phyloP scores from a whole-genome alignment of 2,888 invertebrate genomes.

The Teleogryllus oceanicus region DNA sequence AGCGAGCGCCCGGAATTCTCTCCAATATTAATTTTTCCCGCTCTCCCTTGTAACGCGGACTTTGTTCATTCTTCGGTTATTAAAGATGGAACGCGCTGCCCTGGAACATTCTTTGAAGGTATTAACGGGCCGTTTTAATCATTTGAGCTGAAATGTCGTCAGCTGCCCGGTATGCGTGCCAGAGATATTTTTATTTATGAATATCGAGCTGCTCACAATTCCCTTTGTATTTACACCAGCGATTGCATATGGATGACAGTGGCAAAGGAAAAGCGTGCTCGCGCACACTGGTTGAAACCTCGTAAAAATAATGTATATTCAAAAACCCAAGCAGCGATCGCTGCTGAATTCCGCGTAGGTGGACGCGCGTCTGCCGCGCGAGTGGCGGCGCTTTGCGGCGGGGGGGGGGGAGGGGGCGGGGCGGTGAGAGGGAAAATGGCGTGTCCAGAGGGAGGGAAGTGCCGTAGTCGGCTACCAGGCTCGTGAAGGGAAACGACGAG shows the following conservation, averaged over 20 bases:
- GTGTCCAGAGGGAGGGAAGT: too few relatives aligned
- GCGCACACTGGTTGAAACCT: background rate
- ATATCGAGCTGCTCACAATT: background rate
- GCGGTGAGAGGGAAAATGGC: too few relatives aligned
- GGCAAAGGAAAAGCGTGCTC: background rate
- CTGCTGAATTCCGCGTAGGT: background rate
- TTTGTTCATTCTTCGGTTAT: background rate
- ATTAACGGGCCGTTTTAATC: conserved; percentile 18
- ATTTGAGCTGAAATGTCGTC: background rate
- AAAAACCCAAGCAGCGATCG: conserved; percentile 8
- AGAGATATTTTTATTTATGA: conserved; percentile 1
- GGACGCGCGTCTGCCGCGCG: background rate
- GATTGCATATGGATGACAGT: conserved; percentile 1
- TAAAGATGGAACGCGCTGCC: background rate
- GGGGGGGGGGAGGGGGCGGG: too few relatives aligned
- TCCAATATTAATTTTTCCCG: background rate
- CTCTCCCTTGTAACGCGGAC: background rate
- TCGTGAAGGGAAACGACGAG: background rate
- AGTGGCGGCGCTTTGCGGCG: background rate
- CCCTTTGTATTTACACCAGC: conserved; percentile 18
- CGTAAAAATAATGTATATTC: conserved; percentile 3
- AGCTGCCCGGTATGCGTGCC: background rate
- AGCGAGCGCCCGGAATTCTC: conserved; percentile 1
- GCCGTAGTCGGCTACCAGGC: too few relatives aligned
- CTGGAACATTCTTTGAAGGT: background rate